Evolutionary conservation across 2,888 invertebrate genomes (phyloP).

Genomic region (Trichopoda pennipes): DNA sequence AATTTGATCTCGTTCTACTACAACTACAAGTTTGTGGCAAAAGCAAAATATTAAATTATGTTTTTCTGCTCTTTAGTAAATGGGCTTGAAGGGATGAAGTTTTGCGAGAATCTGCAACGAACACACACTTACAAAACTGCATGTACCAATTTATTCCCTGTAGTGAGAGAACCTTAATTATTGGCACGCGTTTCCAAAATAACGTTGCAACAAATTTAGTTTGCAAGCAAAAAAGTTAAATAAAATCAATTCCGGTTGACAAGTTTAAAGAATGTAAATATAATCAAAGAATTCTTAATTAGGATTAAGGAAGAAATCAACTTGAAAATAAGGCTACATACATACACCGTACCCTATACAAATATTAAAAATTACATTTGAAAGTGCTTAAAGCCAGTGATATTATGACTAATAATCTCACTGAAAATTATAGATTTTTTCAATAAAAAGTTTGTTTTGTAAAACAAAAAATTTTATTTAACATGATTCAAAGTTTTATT

Average conservation of each 20-base stretch:
- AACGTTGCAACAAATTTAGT: constrained; percentile 48
- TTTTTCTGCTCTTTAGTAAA: not conserved
- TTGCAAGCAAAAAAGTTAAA: constrained; percentile 58
- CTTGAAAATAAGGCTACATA: too few species aligned
- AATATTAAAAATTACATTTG: too few species aligned
- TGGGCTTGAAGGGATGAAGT: constrained; percentile 42
- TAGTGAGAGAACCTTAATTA: constrained; percentile 75
- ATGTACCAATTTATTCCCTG: constrained; percentile 19
- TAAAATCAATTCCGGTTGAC: constrained; percentile 64
- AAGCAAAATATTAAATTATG: constrained; percentile 40
- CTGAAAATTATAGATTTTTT: too few species aligned
- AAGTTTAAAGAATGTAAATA: constrained; percentile 42
- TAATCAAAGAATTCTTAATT: not conserved
- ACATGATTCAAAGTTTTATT: too few species aligned
- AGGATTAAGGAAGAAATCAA: not conserved
- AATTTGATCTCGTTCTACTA: constrained; percentile 64
- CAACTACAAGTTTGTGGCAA: constrained; percentile 53
- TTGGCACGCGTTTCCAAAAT: constrained; percentile 75
- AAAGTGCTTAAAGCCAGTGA: too few species aligned
- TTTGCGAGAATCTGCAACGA: constrained; percentile 25
- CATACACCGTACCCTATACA: too few species aligned
- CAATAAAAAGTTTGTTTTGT: too few species aligned
- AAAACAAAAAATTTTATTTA: too few species aligned
- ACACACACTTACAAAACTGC: constrained; percentile 8
- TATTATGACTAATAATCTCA: too few species aligned